These are phyloP conservation scores for Zaprionus ornatus DNA, from an alignment of 1,140 invertebrate genomes.

Conservation along the genomic window DNA sequence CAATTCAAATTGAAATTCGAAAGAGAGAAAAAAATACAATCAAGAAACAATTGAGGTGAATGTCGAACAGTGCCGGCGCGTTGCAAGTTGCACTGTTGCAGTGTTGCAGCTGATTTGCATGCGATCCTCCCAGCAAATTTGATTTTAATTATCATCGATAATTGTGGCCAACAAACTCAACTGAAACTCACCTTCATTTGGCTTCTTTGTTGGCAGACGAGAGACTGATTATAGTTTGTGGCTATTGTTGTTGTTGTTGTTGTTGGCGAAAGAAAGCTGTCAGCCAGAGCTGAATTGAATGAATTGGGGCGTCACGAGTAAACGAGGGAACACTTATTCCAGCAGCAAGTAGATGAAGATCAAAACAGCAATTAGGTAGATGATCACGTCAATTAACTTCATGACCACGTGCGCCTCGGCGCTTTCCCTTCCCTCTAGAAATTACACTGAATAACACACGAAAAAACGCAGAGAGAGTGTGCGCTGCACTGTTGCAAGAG, in stretches of 20 bases:
- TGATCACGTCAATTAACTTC: constrained; percentile 83
- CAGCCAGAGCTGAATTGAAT: constrained; percentile 30
- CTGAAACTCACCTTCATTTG: constrained; percentile 64
- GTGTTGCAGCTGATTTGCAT: background rate
- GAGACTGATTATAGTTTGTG: constrained; percentile 9
- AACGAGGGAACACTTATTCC: constrained; percentile 49
- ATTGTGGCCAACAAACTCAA: constrained; percentile 52
- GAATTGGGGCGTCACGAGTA: background rate
- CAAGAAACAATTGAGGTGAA: background rate
- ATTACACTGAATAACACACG: background rate
- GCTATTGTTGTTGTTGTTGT: constrained; percentile 11
- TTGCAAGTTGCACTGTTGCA: background rate
- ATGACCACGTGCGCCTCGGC: constrained; percentile 73
- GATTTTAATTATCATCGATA: constrained; percentile 49
- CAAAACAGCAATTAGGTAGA: constrained; percentile 79
- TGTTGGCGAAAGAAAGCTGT: constrained; percentile 58
- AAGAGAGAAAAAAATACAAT: background rate
- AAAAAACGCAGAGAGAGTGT: background rate
- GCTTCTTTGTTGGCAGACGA: constrained; percentile 12
- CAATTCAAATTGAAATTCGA: constrained; percentile 24
- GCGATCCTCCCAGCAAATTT: background rate
- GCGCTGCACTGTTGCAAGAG: background rate
- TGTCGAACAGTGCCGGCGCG: background rate
- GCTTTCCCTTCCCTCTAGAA: constrained; percentile 58
- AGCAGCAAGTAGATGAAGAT: constrained; percentile 80